phyloP scores from a whole-genome alignment of 2,113 vertebrate genomes.

The Willisornis vidua region DNA sequence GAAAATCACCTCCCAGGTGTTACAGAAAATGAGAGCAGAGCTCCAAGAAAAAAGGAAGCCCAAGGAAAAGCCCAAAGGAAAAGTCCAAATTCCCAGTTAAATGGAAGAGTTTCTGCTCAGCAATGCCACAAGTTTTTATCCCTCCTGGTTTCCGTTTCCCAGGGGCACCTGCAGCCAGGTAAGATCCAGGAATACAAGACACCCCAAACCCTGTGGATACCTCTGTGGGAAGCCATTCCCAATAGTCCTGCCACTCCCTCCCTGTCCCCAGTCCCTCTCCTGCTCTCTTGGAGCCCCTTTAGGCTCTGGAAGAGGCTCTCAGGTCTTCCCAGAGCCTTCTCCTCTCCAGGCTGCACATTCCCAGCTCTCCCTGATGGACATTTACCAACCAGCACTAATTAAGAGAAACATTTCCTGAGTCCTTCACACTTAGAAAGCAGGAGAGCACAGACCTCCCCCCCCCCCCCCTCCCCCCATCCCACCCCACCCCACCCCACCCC shows the following conservation, averaged over 20 bases:
- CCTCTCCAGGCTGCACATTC: not conserved
- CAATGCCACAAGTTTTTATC: not conserved
- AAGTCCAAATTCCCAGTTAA: not conserved
- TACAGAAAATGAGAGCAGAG: not conserved
- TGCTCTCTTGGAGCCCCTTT: not conserved
- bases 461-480: not conserved
- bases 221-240: not conserved
- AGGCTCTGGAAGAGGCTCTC: accelerated
- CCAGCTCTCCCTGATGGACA: not conserved
- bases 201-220: not conserved
- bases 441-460: not conserved
- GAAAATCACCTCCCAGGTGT: accelerated
- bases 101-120: not conserved
- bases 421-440: not conserved
- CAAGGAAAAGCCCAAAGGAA: not conserved
- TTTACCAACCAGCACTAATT: not conserved
- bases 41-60: not conserved
- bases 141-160: accelerated
- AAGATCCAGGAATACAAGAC: accelerated
- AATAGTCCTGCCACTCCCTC: accelerated
- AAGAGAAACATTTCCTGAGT: accelerated
- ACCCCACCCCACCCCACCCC: not conserved
- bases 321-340: accelerated
- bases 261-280: not conserved
- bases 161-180: not conserved